These are phyloP conservation scores for Gonioctena quinquepunctata DNA, from an alignment of 1,140 invertebrate species.

Conservation along the genomic window DNA sequence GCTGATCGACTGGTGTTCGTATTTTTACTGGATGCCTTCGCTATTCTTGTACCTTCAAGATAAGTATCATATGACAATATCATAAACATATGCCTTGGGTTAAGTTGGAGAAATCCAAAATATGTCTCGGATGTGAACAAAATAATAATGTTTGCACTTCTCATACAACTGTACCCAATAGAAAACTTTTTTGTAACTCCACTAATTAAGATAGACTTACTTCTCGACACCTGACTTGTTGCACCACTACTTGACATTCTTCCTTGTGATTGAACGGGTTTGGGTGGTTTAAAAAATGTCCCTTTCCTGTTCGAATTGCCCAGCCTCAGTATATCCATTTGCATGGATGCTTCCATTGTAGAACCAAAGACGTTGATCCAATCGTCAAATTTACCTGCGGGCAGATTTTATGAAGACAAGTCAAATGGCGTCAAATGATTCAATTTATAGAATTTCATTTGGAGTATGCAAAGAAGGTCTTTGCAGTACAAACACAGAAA, in stretches of 20 bases:
- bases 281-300: constrained; percentile 21
- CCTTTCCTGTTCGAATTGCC: constrained; percentile 36
- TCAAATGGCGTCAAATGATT: too few species aligned
- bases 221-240: constrained; percentile 1
- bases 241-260: not conserved
- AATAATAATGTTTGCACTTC: too few species aligned
- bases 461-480: too few species aligned
- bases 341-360: constrained; percentile 65
- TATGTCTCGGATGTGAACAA: too few species aligned
- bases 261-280: not conserved
- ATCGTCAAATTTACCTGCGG: constrained; percentile 61
- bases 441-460: too few species aligned
- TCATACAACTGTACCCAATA: too few species aligned
- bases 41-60: not conserved
- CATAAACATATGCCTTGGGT: too few species aligned
- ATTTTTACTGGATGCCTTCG: not conserved
- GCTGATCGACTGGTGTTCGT: constrained; percentile 22
- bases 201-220: not conserved
- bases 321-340: constrained; percentile 68
- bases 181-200: too few species aligned
- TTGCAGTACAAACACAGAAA: too few species aligned
- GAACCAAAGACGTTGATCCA: constrained; percentile 65
- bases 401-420: too few species aligned
- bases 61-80: not conserved
- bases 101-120: too few species aligned